phyloP scores from a whole-genome alignment of 2,888 invertebrate species.

The Diadegma fenestrale region DNA sequence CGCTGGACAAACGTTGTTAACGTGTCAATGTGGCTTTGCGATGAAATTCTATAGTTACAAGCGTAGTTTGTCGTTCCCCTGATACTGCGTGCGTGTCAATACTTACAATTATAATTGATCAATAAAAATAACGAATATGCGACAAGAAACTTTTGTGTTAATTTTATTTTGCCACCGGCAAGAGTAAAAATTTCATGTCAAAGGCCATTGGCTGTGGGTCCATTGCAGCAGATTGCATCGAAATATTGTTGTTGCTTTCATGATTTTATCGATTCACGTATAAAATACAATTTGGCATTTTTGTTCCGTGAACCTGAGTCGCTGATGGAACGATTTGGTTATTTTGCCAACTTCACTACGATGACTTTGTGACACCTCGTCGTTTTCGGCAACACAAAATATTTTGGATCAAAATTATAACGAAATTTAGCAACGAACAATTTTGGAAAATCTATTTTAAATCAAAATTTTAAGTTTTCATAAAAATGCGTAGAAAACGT shows the following conservation, averaged over 20 bases:
- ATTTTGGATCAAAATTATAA: conserved; percentile 17
- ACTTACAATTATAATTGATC: conserved; percentile 19
- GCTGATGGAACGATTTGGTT: neutral
- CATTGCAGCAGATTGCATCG: neutral
- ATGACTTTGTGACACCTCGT: neutral
- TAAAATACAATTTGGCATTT: neutral
- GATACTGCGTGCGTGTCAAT: conserved; percentile 26
- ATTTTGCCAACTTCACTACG: conserved; percentile 39
- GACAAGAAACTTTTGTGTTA: neutral
- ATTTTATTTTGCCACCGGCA: conserved; percentile 1
- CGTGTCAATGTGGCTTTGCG: conserved; percentile 28
- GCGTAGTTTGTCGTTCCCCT: conserved; percentile 10
- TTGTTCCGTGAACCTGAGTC: neutral
- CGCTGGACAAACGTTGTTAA: neutral
- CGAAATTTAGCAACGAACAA: neutral
- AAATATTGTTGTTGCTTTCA: neutral
- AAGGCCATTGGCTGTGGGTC: neutral
- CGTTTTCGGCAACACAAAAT: conserved; percentile 15
- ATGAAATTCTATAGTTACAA: conserved; percentile 19
- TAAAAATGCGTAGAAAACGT: conserved; percentile 63
- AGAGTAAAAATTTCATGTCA: neutral
- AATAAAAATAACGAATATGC: conserved; percentile 27
- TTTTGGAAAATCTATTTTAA: neutral
- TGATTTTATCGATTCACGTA: neutral
- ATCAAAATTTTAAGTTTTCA: conserved; percentile 45